Evolutionary conservation across 2,113 vertebrate genomes (phyloP), one percentile per base, ranked within the genome.

Genomic region (Gadus chalcogrammus): DNA sequence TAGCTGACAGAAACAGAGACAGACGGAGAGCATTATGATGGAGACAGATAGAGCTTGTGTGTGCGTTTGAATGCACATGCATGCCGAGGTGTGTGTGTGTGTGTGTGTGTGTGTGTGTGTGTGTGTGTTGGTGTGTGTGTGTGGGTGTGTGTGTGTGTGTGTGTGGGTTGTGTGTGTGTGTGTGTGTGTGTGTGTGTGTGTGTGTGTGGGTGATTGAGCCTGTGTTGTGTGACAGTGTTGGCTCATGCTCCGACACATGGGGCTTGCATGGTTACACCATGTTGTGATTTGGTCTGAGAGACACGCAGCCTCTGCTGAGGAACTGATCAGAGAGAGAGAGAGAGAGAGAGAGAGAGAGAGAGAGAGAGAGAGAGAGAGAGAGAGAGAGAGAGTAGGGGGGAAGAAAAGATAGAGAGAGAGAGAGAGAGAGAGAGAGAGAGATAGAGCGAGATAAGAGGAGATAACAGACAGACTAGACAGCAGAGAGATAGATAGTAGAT

Each of bases 271-370:
- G 80, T 81, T 80, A 69, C 79, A 75, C 72, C 71, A 72, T 78
- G 78, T 70, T 79, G 71, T 84, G 73, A 75, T 76, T 79, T 73
- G 61, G 73, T 82, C 71, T 74, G 80, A 71, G 77, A 76, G 75
- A 76, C 64, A 62, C 75, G 71, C 42, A 48, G 42, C 42, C 42
- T 48, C 42, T 48, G 42, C 42, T 48, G 42, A 24, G 42, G 42
- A 48, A 9, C 2, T 13, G 80, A 87, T 85, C 80, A 81, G 79
- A 53, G 53, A 56, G 16, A 16, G 2, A 61, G 67, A 17, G 70
- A 62, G 27, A 64, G 12, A 16, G 28, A 15, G 35, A 15, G 62
- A 67, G 69, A 73, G 63, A 17, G 63, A 66, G 31, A 35, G 74
- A 62, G 24, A 61, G 0, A 53, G 6, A 27, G 22, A 20, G 31